Conservation (phyloP, 2,888 invertebrate species). For the Cataglyphis cursor region DNA sequence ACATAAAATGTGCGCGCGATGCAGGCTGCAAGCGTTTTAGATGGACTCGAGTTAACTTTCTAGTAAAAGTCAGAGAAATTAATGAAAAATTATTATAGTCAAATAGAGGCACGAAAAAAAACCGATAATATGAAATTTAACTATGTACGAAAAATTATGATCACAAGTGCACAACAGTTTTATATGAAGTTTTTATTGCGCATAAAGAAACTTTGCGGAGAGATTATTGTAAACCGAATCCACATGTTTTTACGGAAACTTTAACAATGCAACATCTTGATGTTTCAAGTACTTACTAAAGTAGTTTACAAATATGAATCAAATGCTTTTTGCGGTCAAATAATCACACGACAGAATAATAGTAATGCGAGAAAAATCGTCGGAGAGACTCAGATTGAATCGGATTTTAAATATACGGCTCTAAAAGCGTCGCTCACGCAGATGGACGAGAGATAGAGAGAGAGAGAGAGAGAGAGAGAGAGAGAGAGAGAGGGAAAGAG, state of each 20-base stretch:
- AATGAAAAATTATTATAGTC: not conserved
- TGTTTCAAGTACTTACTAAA: not conserved
- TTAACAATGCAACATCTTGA: slow-evolving; percentile 9
- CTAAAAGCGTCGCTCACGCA: slow-evolving; percentile 23
- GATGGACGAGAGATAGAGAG: not conserved
- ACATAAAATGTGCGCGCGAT: not conserved
- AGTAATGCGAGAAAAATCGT: slow-evolving; percentile 27
- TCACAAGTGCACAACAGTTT: not conserved
- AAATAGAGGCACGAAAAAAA: not conserved
- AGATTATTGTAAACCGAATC: not conserved
- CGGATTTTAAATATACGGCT: slow-evolving; percentile 68
- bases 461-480: slow-evolving; percentile 12
- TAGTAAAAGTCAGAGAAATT: not conserved
- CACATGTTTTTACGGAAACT: not conserved
- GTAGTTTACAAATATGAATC: slow-evolving; percentile 19
- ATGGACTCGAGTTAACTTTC: not conserved
- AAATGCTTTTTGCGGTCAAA: slow-evolving; percentile 31
- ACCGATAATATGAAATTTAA: not conserved
- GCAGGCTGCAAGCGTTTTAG: not conserved
- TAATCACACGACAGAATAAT: not conserved
- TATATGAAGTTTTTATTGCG: not conserved
- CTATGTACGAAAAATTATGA: not conserved
- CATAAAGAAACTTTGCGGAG: not conserved
- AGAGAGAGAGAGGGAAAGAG: not conserved
- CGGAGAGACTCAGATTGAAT: slow-evolving; percentile 64